phyloP scores from a whole-genome alignment of 2,113 vertebrate genomes.

The Zapus hudsonius region DNA sequence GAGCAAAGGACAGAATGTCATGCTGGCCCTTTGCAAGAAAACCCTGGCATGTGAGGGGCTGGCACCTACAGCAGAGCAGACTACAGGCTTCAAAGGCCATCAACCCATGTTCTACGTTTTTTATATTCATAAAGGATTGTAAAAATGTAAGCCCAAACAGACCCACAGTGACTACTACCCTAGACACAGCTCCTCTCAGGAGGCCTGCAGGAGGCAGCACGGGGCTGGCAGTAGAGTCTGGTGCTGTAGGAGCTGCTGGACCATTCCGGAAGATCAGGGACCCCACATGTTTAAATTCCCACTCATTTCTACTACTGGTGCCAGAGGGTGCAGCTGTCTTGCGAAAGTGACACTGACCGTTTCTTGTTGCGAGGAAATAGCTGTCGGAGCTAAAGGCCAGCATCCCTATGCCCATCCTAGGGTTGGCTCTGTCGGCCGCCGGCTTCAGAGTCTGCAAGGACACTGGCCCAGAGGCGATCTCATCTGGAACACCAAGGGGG shows the following conservation, averaged over 20 bases:
- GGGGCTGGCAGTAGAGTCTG: background rate
- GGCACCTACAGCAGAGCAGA: background rate
- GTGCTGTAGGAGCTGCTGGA: background rate
- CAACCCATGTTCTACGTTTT: background rate
- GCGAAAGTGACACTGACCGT: conserved; percentile 85
- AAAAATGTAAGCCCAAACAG: background rate
- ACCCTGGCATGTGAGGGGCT: background rate
- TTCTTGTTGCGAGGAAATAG: conserved; percentile 94
- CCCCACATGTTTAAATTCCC: background rate
- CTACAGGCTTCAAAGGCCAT: background rate
- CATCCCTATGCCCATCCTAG: conserved; percentile 92
- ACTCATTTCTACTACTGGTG: rapidly evolving
- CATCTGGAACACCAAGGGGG: conserved; percentile 85
- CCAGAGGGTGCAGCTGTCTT: rapidly evolving
- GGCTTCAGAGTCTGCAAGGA: conserved; percentile 92
- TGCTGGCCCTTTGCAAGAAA: background rate
- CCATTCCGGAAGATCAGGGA: background rate
- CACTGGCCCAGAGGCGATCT: conserved; percentile 87
- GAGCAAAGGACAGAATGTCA: rapidly evolving
- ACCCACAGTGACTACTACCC: background rate
- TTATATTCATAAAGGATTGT: background rate
- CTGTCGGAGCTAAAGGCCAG: conserved; percentile 95
- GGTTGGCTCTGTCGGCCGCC: conserved; percentile 93
- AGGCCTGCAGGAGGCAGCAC: background rate
- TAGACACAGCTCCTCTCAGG: background rate